These are phyloP conservation scores for Calonectris borealis DNA, from an alignment of 2,113 vertebrate genomes.

Conservation along the genomic window DNA sequence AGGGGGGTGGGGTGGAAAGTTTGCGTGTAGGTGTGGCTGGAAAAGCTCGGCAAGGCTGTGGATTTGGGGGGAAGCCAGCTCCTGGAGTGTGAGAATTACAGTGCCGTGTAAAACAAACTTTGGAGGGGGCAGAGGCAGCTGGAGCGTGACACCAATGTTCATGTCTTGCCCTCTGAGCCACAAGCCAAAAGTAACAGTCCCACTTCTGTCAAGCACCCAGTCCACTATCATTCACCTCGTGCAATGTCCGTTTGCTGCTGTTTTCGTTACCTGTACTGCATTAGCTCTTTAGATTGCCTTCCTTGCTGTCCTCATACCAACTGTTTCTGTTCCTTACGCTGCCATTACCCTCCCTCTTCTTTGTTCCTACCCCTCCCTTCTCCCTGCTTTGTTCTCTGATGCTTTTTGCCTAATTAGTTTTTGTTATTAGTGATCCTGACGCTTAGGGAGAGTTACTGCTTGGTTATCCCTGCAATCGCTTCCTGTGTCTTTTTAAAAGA, in stretches of 20 bases:
- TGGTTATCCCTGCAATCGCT: background rate
- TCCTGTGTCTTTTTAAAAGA: background rate
- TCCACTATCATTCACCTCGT: fast-evolving
- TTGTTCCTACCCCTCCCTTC: background rate
- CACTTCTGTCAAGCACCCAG: background rate
- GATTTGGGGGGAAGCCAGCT: background rate
- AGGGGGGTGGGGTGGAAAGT: background rate
- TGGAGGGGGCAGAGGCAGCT: background rate
- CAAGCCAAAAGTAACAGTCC: background rate
- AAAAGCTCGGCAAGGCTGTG: background rate
- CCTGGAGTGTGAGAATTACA: background rate
- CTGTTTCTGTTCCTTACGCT: background rate
- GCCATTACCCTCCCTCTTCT: background rate
- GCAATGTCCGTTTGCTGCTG: background rate
- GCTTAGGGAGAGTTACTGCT: background rate
- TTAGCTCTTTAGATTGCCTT: background rate
- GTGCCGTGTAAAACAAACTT: background rate
- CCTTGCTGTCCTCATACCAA: background rate
- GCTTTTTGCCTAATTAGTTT: background rate
- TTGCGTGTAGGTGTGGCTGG: background rate
- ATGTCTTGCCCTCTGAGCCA: background rate
- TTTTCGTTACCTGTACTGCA: background rate
- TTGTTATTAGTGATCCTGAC: background rate
- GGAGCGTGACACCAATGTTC: background rate
- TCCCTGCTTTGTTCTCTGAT: background rate